Percentiles rank a stretch among this genome's conserved stretches.
These are phyloP conservation scores for Altica lythri DNA, from an alignment of 2,888 invertebrate genomes.

Conservation along the genomic window DNA sequence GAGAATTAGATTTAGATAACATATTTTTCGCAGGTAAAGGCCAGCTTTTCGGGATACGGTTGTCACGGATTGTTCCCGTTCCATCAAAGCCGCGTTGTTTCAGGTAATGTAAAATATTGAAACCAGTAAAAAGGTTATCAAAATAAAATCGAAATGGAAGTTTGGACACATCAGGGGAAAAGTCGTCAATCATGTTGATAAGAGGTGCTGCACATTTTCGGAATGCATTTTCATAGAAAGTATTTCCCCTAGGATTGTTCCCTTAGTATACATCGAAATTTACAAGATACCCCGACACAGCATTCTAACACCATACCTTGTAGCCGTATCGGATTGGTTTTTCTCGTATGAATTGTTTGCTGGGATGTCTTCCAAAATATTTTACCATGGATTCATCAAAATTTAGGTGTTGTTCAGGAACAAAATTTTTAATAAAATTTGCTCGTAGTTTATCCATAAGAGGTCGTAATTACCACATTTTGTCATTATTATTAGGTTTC, in stretches of 20 bases:
- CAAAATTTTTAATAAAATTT: not conserved
- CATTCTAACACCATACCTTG: too few species aligned
- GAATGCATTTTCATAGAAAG: slow-evolving; percentile 3
- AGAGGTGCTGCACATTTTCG: not conserved
- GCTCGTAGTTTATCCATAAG: not conserved
- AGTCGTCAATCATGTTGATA: not conserved
- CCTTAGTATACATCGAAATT: slow-evolving; percentile 3
- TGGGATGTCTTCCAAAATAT: slow-evolving; percentile 6
- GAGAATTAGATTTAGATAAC: not conserved
- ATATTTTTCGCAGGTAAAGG: not conserved
- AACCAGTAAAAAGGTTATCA: too few species aligned
- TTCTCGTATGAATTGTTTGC: too few species aligned
- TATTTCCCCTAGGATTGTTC: not conserved
- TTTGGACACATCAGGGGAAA: too few species aligned
- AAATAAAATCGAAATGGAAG: too few species aligned
- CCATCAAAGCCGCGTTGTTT: slow-evolving; percentile 9
- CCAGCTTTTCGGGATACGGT: too few species aligned
- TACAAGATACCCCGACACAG: too few species aligned
- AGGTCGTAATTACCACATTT: not conserved
- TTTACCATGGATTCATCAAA: not conserved
- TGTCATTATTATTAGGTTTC: not conserved
- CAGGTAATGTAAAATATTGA: too few species aligned
- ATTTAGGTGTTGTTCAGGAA: not conserved
- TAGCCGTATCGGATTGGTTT: too few species aligned
- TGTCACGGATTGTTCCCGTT: slow-evolving; percentile 19